phyloP scores from a whole-genome alignment of 92 coral and sea anemone genomes.

The Ricordea florida region DNA sequence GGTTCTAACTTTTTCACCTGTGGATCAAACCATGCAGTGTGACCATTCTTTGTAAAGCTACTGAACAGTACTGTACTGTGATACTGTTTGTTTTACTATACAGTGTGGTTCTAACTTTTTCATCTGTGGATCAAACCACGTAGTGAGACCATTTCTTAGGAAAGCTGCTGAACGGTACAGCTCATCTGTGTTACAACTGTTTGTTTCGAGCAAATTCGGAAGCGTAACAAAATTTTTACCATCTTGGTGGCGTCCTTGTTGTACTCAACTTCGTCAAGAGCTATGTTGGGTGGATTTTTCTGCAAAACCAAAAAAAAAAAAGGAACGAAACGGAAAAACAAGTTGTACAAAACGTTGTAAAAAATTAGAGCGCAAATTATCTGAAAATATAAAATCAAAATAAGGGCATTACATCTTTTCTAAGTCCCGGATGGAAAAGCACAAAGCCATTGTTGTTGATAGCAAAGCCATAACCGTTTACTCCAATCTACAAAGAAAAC shows the following conservation, averaged over 20 bases:
- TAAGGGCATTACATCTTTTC: constrained; percentile 54
- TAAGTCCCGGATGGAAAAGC: constrained; percentile 82
- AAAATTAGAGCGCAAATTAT: background rate
- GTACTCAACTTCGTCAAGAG: constrained; percentile 55
- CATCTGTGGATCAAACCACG: background rate
- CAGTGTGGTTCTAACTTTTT: background rate
- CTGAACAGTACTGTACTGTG: too few species aligned
- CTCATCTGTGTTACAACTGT: too few species aligned
- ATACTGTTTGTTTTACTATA: too few species aligned
- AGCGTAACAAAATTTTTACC: background rate
- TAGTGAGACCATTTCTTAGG: too few species aligned
- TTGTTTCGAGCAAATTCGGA: too few species aligned
- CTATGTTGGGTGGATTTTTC: constrained; percentile 54
- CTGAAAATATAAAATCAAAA: background rate
- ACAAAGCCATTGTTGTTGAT: constrained; percentile 96
- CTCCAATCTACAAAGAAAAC: constrained; percentile 83
- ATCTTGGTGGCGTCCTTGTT: background rate
- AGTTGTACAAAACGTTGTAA: background rate
- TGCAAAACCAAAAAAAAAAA: background rate
- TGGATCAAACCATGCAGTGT: too few species aligned
- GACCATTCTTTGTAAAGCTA: too few species aligned
- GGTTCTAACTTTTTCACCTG: too few species aligned
- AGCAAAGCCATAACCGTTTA: constrained; percentile 90
- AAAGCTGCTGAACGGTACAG: too few species aligned
- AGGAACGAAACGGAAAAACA: background rate